phyloP scores from a whole-genome alignment of 1,140 invertebrate species.

The Battus philenor region DNA sequence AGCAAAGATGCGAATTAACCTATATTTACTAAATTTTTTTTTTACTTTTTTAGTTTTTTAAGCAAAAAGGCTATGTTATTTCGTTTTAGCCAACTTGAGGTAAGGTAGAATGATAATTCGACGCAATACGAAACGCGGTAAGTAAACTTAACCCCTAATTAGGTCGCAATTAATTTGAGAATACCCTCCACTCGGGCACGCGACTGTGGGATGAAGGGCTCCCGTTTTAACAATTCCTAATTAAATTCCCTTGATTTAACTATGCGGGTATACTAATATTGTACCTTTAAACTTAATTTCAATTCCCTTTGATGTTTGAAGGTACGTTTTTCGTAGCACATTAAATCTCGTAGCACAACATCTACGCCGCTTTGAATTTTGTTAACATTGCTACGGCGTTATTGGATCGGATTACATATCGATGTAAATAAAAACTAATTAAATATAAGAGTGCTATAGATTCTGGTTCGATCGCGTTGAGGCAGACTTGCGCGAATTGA shows the following conservation, averaged over 20 bases:
- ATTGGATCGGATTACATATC: too few relatives aligned
- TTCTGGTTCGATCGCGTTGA: too few relatives aligned
- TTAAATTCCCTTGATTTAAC: slow-evolving; percentile 9
- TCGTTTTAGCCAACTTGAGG: background rate
- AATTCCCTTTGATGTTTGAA: slow-evolving; percentile 1
- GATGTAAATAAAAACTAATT: too few relatives aligned
- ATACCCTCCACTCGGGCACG: slow-evolving; percentile 9
- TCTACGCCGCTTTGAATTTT: too few relatives aligned
- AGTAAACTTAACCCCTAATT: slow-evolving; percentile 28
- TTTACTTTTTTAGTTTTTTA: background rate
- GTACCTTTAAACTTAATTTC: slow-evolving; percentile 11
- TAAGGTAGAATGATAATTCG: slow-evolving; percentile 41
- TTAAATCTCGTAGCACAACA: too few relatives aligned
- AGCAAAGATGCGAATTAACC: too few relatives aligned
- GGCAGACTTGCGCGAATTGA: too few relatives aligned
- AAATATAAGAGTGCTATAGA: too few relatives aligned
- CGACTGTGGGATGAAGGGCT: slow-evolving; percentile 7
- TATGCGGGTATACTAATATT: slow-evolving; percentile 11
- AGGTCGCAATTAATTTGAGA: slow-evolving; percentile 19
- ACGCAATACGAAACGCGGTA: slow-evolving; percentile 20
- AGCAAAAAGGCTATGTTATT: background rate
- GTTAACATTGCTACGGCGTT: too few relatives aligned
- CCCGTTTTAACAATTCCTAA: slow-evolving; percentile 15
- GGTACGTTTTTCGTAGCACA: too few relatives aligned
- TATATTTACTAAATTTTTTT: background rate